Evolutionary conservation across 2,113 vertebrate species (phyloP).

Genomic region (Gorilla gorilla): DNA sequence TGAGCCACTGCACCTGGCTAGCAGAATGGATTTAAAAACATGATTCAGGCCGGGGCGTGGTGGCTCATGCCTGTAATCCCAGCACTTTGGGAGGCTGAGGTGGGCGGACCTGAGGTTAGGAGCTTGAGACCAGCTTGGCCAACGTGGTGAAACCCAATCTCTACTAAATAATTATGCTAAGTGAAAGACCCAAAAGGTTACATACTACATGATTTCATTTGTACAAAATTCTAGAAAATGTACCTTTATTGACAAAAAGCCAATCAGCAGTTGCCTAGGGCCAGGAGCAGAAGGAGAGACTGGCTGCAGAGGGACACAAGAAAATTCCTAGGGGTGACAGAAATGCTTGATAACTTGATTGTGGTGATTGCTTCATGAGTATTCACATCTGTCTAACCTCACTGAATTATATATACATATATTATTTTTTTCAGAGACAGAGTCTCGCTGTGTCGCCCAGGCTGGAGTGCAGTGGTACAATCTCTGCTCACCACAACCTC

Average conservation of each 20-base stretch:
- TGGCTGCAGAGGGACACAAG: neutral
- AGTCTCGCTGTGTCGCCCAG: neutral
- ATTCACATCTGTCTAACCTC: neutral
- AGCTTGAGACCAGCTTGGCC: no score
- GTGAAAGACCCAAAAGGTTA: neutral
- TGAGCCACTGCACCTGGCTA: no score
- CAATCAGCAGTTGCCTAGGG: neutral
- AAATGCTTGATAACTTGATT: neutral
- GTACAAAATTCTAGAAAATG: neutral
- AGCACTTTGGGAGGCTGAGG: no score
- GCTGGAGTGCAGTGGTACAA: no score
- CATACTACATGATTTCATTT: neutral
- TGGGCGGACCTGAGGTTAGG: no score
- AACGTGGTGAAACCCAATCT: no score
- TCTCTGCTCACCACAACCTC: no score
- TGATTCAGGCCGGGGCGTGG: no score
- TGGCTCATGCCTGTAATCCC: no score
- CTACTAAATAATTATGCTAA: neutral
- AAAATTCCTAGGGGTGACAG: neutral
- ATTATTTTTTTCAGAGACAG: neutral
- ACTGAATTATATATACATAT: neutral
- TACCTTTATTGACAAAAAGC: neutral
- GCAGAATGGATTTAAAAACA: no score
- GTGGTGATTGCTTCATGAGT: neutral
- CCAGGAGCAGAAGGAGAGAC: neutral